Evolutionary conservation across 2,113 vertebrate species (phyloP).

Genomic region (Salvator merianae): DNA sequence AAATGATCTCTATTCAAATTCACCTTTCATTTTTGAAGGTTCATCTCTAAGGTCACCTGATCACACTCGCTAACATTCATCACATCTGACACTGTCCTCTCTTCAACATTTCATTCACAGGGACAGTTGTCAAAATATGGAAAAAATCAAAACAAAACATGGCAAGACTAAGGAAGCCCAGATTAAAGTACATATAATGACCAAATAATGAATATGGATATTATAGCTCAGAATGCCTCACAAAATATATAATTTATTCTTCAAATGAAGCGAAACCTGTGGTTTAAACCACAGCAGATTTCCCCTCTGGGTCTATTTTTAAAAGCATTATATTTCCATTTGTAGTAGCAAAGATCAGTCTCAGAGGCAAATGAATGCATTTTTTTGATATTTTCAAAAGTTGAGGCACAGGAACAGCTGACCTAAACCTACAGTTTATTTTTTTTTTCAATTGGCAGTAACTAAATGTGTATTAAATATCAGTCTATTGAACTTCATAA

Average conservation of each 20-base stretch:
- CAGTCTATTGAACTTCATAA: neutral
- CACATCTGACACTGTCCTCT: neutral
- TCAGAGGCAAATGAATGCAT: neutral
- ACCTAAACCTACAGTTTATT: conserved; percentile 1
- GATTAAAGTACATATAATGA: conserved; percentile 34
- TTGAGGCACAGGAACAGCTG: neutral
- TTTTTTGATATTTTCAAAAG: neutral
- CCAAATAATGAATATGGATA: conserved; percentile 11
- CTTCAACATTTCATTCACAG: conserved; percentile 13
- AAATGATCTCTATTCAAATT: too few relatives aligned
- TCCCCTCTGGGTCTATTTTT: conserved; percentile 32
- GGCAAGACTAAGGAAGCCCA: conserved; percentile 1
- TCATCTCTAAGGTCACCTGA: conserved; percentile 6
- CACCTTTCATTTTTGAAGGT: neutral
- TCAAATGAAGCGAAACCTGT: conserved; percentile 43
- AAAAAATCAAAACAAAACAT: neutral
- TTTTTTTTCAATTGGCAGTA: conserved; percentile 7
- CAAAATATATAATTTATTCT: conserved; percentile 32
- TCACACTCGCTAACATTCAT: neutral
- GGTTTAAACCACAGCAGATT: conserved; percentile 1
- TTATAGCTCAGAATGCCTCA: conserved; percentile 39
- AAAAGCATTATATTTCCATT: conserved; percentile 29
- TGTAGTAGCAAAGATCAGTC: neutral
- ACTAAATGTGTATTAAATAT: neutral
- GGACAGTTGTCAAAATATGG: conserved; percentile 14